These are phyloP conservation scores for Leptopterna dolabrata DNA, from an alignment of 2,888 invertebrate genomes.

Conservation along the genomic window DNA sequence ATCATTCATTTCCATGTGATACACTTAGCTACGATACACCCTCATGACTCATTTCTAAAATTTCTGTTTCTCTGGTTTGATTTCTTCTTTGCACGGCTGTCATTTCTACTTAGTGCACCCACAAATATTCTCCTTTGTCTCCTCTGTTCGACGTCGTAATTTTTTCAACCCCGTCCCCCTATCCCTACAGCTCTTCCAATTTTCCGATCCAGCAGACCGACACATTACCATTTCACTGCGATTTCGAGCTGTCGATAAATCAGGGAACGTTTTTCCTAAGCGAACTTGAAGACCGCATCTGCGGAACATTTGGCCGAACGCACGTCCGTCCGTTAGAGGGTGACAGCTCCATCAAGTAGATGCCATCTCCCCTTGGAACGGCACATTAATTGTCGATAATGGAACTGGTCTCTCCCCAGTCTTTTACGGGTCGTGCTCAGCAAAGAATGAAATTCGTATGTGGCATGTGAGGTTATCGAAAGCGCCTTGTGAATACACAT, in stretches of 20 bases:
- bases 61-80: too few relatives aligned
- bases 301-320: background rate
- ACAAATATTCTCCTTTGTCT: background rate
- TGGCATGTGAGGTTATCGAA: background rate
- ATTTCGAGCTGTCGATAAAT: background rate
- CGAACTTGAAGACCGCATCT: background rate
- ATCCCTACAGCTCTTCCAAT: background rate
- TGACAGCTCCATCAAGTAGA: background rate
- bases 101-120: background rate
- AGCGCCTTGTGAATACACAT: too few relatives aligned
- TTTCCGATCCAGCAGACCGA: constrained; percentile 13
- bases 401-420: background rate
- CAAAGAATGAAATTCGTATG: background rate
- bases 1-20: too few relatives aligned
- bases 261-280: background rate
- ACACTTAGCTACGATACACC: too few relatives aligned
- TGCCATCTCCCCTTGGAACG: background rate
- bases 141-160: background rate
- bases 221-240: background rate
- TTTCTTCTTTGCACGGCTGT: too few relatives aligned
- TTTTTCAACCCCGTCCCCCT: background rate
- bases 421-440: background rate
- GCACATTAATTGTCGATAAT: background rate
- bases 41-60: too few relatives aligned
- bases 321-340: background rate